phyloP scores from a whole-genome alignment of 2,113 vertebrate genomes.

The Notothenia rossii region DNA sequence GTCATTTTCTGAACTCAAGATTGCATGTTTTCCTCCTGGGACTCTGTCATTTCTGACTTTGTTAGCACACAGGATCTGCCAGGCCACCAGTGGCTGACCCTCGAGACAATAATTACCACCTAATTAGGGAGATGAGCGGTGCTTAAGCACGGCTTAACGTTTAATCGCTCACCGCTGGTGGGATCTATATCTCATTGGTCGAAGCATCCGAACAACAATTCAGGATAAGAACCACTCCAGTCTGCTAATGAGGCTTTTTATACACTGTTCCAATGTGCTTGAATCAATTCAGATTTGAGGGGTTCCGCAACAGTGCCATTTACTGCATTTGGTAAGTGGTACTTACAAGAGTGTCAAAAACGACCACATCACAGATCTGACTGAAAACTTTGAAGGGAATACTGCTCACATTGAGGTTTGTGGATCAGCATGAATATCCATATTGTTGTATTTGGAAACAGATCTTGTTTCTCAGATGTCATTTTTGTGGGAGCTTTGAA shows the following conservation, averaged over 20 bases:
- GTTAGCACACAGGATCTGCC: conserved; percentile 37
- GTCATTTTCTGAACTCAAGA: background rate
- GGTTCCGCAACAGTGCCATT: background rate
- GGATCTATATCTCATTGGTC: conserved; percentile 56
- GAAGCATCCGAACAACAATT: conserved; percentile 8
- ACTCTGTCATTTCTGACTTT: conserved; percentile 12
- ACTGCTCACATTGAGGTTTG: conserved; percentile 1
- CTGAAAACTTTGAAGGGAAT: conserved; percentile 5
- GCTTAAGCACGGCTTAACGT: conserved; percentile 75
- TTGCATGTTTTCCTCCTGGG: background rate
- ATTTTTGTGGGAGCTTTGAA: conserved; percentile 10
- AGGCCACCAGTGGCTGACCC: conserved; percentile 52
- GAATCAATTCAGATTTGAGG: background rate
- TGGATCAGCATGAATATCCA: conserved; percentile 28
- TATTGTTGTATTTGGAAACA: conserved; percentile 41
- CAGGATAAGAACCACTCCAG: conserved; percentile 11
- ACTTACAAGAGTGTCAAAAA: conserved; percentile 10
- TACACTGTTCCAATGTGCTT: background rate
- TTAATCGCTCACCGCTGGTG: conserved; percentile 59
- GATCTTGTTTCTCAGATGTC: conserved; percentile 35
- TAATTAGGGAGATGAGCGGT: conserved; percentile 82
- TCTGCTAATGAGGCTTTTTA: background rate
- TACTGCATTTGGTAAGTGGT: background rate
- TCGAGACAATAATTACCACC: conserved; percentile 77
- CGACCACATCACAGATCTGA: conserved; percentile 11